These are phyloP conservation scores for Sapajus apella DNA, from an alignment of 2,113 vertebrate genomes.

Conservation along the genomic window DNA sequence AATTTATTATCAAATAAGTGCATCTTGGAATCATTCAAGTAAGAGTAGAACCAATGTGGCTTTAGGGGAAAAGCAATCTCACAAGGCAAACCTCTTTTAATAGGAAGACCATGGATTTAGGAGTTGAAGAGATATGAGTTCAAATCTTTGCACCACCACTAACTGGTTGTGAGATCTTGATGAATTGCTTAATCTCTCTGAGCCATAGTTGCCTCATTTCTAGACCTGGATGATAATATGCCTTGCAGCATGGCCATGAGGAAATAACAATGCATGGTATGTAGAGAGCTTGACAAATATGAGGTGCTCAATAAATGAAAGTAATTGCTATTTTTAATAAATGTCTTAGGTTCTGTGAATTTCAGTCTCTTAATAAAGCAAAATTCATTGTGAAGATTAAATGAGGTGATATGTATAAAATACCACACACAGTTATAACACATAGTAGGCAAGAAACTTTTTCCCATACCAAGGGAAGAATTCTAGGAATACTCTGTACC, in stretches of 20 bases:
- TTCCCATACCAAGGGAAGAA: background rate
- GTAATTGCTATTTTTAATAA: slow-evolving; percentile 6
- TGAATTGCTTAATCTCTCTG: background rate
- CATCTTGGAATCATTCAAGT: slow-evolving; percentile 36
- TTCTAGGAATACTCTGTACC: background rate
- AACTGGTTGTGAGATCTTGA: background rate
- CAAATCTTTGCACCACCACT: background rate
- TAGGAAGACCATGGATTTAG: background rate
- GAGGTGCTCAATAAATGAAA: background rate
- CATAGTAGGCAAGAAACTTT: background rate
- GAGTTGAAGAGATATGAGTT: background rate
- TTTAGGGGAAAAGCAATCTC: background rate
- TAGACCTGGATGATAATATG: background rate
- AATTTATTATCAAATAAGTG: slow-evolving; percentile 14
- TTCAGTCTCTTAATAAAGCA: background rate
- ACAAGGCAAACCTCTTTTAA: background rate
- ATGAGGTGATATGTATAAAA: background rate
- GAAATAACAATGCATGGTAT: background rate
- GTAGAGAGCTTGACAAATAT: background rate
- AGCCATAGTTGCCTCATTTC: background rate
- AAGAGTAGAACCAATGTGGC: background rate
- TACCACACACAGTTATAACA: background rate
- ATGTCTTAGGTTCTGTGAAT: background rate
- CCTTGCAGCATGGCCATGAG: background rate
- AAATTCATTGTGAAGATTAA: background rate